These are phyloP conservation scores for Anthoscopus minutus DNA, from an alignment of 2,113 vertebrate genomes.

Conservation along the genomic window DNA sequence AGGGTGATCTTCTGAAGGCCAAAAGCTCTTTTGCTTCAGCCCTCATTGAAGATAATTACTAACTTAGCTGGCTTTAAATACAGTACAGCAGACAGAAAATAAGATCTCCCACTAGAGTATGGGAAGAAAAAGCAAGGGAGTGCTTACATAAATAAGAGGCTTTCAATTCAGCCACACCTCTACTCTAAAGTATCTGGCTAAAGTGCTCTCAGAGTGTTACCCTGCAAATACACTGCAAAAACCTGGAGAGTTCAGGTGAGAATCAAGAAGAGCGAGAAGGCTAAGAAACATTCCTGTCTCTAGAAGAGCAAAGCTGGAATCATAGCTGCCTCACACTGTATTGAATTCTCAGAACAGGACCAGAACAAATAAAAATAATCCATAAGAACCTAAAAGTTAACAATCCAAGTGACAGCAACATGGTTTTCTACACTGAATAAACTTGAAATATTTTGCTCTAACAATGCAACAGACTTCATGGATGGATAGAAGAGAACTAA, in stretches of 20 bases:
- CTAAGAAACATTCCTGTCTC: background rate
- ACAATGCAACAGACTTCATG: background rate
- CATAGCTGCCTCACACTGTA: background rate
- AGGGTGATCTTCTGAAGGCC: background rate
- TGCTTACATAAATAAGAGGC: background rate
- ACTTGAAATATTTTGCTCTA: background rate
- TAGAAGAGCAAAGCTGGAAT: background rate
- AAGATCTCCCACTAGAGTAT: background rate
- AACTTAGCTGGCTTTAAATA: background rate
- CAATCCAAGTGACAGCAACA: background rate
- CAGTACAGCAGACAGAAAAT: background rate
- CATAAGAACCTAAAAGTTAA: background rate
- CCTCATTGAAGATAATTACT: background rate
- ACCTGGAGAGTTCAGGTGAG: background rate
- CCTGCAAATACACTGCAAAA: background rate
- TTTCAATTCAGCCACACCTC: background rate
- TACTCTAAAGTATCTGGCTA: background rate
- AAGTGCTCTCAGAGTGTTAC: background rate
- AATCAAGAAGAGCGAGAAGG: background rate
- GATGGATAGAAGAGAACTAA: background rate
- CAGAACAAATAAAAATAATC: background rate
- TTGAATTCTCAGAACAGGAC: background rate
- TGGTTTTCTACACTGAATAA: background rate
- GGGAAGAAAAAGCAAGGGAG: background rate
- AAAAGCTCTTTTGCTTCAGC: background rate